Conservation (phyloP, 92 coral and sea anemone species). For the Zoanthus sociatus region DNA sequence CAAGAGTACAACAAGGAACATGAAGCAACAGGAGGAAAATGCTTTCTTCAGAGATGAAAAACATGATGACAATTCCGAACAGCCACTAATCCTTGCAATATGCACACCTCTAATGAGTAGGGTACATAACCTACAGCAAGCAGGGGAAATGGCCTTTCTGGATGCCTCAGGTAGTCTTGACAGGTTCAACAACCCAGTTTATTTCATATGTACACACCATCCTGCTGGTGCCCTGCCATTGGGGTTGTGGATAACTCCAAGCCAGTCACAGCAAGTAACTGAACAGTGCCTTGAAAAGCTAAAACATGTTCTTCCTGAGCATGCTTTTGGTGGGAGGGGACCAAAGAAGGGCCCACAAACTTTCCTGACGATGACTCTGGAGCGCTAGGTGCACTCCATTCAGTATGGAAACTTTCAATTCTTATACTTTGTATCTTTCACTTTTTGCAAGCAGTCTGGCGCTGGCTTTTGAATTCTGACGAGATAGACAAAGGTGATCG, state of each 20-base stretch:
- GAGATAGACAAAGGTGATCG: conserved; percentile 49
- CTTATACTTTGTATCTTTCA: conserved; percentile 68
- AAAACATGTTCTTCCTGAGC: conserved; percentile 42
- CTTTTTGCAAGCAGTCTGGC: conserved; percentile 70
- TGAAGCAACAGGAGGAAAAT: conserved; percentile 53
- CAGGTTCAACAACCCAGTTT: conserved; percentile 66
- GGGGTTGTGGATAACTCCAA: conserved; percentile 60
- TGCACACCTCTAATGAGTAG: conserved; percentile 59
- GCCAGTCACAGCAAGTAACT: conserved; percentile 43
- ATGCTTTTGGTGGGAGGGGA: conserved; percentile 72
- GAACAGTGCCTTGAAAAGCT: conserved; percentile 23
- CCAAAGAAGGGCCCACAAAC: conserved; percentile 47
- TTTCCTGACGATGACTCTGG: conserved; percentile 56
- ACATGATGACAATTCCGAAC: not conserved
- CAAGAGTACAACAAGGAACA: conserved; percentile 55
- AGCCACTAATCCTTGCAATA: conserved; percentile 59
- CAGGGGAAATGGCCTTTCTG: conserved; percentile 14
- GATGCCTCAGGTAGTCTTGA: conserved; percentile 70
- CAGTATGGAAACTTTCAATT: conserved; percentile 43
- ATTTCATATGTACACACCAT: conserved; percentile 65
- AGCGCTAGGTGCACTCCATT: conserved; percentile 47
- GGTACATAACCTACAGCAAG: not conserved
- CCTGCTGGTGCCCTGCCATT: conserved; percentile 63
- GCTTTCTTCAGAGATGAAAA: conserved; percentile 50
- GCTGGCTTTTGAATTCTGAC: conserved; percentile 65